A percentile compares a stretch with the other conserved stretches of the same genome.
phyloP scores from a whole-genome alignment of 2,113 vertebrate species.

The Kryptolebias marmoratus region DNA sequence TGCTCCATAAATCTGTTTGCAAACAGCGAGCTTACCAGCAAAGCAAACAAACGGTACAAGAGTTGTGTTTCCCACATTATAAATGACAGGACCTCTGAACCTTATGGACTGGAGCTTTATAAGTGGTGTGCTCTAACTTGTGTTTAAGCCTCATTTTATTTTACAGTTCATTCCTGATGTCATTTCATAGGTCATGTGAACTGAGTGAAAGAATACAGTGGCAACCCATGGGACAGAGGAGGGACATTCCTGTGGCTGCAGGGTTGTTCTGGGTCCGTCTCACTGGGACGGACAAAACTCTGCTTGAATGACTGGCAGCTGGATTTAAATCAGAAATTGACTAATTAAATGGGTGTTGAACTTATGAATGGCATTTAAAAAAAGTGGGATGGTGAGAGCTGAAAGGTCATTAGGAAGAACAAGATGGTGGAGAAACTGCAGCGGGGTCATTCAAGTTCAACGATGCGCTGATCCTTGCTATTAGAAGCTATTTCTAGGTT shows the following conservation, averaged over 20 bases:
- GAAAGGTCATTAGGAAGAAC: constrained; percentile 15
- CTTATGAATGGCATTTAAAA: constrained; percentile 13
- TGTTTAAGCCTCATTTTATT: constrained; percentile 25
- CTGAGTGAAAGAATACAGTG: constrained; percentile 55
- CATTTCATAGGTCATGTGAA: constrained; percentile 73
- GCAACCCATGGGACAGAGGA: constrained; percentile 51
- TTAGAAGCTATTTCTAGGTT: constrained; percentile 10
- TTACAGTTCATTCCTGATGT: constrained; percentile 20
- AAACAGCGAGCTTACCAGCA: neutral
- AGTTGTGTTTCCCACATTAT: constrained; percentile 18
- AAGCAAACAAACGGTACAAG: constrained; percentile 14
- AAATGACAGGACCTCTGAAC: constrained; percentile 7
- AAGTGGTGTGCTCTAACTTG: constrained; percentile 10
- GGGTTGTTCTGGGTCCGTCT: constrained; percentile 39
- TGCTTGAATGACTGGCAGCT: constrained; percentile 40
- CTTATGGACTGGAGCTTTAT: neutral
- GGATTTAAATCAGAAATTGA: constrained; percentile 29
- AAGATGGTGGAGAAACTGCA: constrained; percentile 9
- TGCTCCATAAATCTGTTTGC: neutral
- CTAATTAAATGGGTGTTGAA: constrained; percentile 12
- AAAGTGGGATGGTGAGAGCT: neutral
- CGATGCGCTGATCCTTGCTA: constrained; percentile 1
- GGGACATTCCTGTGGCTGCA: constrained; percentile 69
- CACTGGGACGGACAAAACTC: constrained; percentile 34
- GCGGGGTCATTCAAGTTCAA: neutral